These are phyloP conservation scores for Athripsodes cinereus DNA, from an alignment of 2,888 invertebrate genomes.

Conservation along the genomic window DNA sequence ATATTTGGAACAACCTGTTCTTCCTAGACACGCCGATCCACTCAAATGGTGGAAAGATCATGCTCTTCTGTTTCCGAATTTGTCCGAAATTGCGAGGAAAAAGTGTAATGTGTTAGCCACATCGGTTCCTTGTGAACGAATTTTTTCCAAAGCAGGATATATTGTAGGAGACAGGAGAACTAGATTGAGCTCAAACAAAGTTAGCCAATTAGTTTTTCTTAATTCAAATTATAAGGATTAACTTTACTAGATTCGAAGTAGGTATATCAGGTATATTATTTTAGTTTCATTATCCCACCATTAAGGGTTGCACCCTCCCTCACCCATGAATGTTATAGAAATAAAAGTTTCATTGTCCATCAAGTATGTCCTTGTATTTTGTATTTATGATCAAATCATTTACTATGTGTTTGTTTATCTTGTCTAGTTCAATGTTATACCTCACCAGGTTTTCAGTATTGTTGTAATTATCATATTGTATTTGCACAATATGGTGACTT, in stretches of 20 bases:
- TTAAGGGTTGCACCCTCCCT: too few species aligned
- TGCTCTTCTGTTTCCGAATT: slow-evolving; percentile 1
- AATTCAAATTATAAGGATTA: neutral
- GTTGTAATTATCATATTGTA: too few species aligned
- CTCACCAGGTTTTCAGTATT: too few species aligned
- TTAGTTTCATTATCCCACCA: neutral
- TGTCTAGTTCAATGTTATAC: too few species aligned
- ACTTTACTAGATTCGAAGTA: neutral
- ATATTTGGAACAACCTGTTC: neutral
- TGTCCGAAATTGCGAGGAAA: slow-evolving; percentile 1
- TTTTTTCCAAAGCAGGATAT: slow-evolving; percentile 3
- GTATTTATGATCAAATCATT: too few species aligned
- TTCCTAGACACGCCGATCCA: neutral
- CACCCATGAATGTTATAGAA: too few species aligned
- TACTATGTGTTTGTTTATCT: too few species aligned
- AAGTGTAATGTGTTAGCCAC: neutral
- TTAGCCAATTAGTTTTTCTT: neutral
- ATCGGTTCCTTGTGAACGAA: slow-evolving; percentile 4
- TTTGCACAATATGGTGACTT: too few species aligned
- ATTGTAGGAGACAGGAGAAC: slow-evolving; percentile 5
- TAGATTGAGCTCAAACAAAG: neutral
- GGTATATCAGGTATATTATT: neutral
- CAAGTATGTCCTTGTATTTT: too few species aligned
- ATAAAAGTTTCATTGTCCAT: too few species aligned
- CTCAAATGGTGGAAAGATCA: slow-evolving; percentile 5